A percentile compares a stretch with the other conserved stretches of the same genome.
These are phyloP conservation scores for Zygaena filipendulae DNA, from an alignment of 2,888 invertebrate species.

Conservation along the genomic window DNA sequence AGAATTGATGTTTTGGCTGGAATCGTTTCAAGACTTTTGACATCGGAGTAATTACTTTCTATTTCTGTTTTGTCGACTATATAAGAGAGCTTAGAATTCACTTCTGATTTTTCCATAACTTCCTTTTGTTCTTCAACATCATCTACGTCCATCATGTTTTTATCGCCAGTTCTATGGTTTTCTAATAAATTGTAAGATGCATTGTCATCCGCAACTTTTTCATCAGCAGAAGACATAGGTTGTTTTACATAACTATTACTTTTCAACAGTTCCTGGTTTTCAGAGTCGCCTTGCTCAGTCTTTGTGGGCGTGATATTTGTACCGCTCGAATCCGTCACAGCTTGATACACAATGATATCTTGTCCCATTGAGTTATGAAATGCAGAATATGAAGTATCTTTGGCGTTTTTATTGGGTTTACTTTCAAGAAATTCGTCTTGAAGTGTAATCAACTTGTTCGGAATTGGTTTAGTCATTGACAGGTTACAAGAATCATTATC, in stretches of 20 bases:
- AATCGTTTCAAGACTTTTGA: constrained; percentile 2
- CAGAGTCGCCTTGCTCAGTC: neutral
- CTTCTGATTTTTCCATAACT: too few species aligned
- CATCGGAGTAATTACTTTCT: constrained; percentile 5
- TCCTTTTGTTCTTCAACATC: too few species aligned
- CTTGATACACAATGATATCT: constrained; percentile 24
- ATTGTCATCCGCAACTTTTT: too few species aligned
- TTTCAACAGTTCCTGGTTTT: neutral
- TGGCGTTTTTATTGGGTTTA: too few species aligned
- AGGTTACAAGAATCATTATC: constrained; percentile 4
- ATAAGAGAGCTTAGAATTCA: too few species aligned
- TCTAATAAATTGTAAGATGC: too few species aligned
- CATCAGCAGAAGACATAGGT: too few species aligned
- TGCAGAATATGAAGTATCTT: too few species aligned
- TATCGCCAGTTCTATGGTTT: too few species aligned
- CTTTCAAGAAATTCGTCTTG: constrained; percentile 12
- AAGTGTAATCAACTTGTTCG: constrained; percentile 10
- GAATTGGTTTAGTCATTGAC: constrained; percentile 12
- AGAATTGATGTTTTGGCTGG: constrained; percentile 23
- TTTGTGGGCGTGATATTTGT: neutral
- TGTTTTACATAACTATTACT: too few species aligned
- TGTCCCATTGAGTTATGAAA: constrained; percentile 4
- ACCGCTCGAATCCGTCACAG: constrained; percentile 8
- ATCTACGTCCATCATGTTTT: too few species aligned
- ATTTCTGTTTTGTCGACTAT: too few species aligned